Conservation (phyloP, 64 coral and sea anemone genomes). For the Acropora tenuis region DNA sequence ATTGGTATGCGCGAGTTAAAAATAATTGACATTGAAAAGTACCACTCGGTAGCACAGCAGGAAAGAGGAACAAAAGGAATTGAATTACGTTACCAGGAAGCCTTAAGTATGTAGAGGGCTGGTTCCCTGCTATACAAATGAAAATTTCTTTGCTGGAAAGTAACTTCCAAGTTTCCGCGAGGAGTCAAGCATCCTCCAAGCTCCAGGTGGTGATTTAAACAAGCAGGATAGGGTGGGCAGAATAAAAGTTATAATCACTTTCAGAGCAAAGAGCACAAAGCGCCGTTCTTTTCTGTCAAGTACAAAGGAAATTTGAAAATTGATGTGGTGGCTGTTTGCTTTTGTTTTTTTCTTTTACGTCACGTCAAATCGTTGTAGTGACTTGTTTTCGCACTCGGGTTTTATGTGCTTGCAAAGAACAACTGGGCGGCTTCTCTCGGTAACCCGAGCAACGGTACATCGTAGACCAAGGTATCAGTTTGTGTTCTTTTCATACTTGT, state of each 20-base stretch:
- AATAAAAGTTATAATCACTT: not conserved
- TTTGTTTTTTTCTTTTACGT: no score
- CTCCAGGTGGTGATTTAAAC: no score
- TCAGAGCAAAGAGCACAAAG: not conserved
- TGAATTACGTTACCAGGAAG: not conserved
- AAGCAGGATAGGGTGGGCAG: no score
- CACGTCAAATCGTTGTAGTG: not conserved
- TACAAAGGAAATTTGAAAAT: not conserved
- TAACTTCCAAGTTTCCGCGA: not conserved
- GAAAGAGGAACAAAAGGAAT: not conserved
- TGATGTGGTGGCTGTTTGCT: no score
- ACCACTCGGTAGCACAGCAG: not conserved
- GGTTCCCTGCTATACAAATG: no score
- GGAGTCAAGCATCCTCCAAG: not conserved
- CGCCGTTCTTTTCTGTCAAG: not conserved
- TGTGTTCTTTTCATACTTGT: not conserved
- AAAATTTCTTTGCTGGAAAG: not conserved
- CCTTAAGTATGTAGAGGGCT: not conserved
- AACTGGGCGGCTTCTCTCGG: not conserved
- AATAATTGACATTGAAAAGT: conserved; percentile 7
- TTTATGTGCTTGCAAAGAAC: not conserved
- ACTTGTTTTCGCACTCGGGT: not conserved
- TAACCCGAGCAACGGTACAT: not conserved
- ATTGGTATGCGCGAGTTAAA: not conserved
- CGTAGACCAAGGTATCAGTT: not conserved